Conservation (phyloP, 2,888 invertebrate species). For the Drosophila pseudotalamancana region DNA sequence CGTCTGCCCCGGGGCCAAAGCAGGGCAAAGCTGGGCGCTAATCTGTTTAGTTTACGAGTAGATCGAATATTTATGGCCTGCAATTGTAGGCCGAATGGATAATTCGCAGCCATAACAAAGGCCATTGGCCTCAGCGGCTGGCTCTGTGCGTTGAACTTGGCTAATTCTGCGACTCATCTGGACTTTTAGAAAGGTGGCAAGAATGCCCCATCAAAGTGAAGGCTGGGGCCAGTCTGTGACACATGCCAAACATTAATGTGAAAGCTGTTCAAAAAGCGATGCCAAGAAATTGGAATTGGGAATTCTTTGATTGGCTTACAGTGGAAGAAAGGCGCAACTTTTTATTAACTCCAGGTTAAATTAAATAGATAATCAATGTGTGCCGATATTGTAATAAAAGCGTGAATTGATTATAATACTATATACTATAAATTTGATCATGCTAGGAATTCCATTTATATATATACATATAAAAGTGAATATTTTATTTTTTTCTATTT, state of each 20-base stretch:
- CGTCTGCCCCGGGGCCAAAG: background rate
- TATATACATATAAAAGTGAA: too few species aligned
- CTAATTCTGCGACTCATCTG: conserved; percentile 3
- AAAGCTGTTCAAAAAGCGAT: too few species aligned
- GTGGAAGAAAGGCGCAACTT: too few species aligned
- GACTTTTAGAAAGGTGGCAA: conserved; percentile 16
- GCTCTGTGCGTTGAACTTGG: conserved; percentile 59
- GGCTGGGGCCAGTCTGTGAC: background rate
- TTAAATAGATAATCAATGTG: too few species aligned
- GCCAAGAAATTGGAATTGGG: background rate
- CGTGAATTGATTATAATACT: too few species aligned
- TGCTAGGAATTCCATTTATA: too few species aligned
- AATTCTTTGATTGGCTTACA: too few species aligned
- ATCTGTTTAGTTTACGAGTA: conserved; percentile 62
- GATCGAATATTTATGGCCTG: conserved; percentile 45
- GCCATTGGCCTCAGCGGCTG: conserved; percentile 36
- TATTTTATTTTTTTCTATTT: too few species aligned
- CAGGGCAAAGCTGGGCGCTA: too few species aligned
- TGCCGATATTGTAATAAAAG: too few species aligned
- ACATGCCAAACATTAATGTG: conserved; percentile 5
- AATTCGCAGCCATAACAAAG: conserved; percentile 38
- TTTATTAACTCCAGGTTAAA: too few species aligned
- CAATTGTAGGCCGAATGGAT: conserved; percentile 35
- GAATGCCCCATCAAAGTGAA: background rate
- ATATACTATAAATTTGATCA: too few species aligned